A percentile compares a stretch with the other conserved stretches of the same genome.
These are phyloP conservation scores for Xiphorhynchus elegans DNA, from an alignment of 2,113 vertebrate species.

Conservation along the genomic window DNA sequence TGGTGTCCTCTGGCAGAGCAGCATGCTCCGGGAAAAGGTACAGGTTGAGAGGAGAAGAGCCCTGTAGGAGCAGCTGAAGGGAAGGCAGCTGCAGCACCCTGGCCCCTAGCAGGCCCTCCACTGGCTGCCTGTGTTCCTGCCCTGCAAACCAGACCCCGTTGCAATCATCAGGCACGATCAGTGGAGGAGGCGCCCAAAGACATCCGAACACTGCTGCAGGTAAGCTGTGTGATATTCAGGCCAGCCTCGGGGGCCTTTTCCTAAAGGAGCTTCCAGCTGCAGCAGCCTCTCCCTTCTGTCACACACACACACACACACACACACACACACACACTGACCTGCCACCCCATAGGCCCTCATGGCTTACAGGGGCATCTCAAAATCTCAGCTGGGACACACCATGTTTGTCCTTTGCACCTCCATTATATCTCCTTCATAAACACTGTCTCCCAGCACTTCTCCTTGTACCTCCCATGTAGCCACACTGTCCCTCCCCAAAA, in stretches of 20 bases:
- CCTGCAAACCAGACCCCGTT: neutral
- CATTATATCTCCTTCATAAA: neutral
- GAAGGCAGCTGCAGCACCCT: neutral
- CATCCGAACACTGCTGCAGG: neutral
- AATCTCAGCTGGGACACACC: neutral
- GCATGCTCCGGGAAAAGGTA: neutral
- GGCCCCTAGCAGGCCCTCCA: rapidly evolving
- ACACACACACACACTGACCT: neutral
- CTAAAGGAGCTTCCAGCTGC: neutral
- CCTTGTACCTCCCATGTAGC: neutral
- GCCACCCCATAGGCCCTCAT: rapidly evolving
- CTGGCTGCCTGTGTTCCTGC: neutral
- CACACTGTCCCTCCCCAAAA: neutral
- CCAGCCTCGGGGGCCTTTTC: neutral
- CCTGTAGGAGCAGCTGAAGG: neutral
- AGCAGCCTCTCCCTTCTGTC: neutral
- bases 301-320: rapidly evolving
- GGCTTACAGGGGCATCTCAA: neutral
- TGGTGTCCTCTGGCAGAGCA: neutral
- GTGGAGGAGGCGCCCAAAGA: neutral
- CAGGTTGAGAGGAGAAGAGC: neutral
- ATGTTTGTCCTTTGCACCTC: neutral
- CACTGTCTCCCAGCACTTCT: neutral
- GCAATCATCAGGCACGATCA: neutral
- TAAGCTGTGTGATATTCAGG: neutral